These are phyloP conservation scores for Drosophila nannoptera DNA, from an alignment of 1,140 invertebrate species.

Conservation along the genomic window DNA sequence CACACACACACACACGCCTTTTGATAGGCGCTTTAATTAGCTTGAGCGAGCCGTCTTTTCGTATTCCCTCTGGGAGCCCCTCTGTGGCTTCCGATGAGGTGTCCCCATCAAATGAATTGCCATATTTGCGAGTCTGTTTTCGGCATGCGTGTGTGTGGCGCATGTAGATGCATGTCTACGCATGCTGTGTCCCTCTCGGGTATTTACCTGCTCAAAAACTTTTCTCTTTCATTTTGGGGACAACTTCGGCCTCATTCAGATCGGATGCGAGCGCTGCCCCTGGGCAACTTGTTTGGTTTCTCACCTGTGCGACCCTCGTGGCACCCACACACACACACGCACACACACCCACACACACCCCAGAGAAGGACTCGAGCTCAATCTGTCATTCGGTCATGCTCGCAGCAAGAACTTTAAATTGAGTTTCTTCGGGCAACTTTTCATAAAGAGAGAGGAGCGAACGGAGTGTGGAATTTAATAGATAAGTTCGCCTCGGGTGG, in stretches of 20 bases:
- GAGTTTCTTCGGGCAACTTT: constrained; percentile 46
- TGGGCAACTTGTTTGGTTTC: constrained; percentile 6
- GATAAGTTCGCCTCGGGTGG: constrained; percentile 44
- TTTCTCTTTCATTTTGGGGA: constrained; percentile 42
- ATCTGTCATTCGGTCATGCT: constrained; percentile 53
- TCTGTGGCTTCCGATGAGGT: constrained; percentile 33
- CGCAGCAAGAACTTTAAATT: constrained; percentile 61
- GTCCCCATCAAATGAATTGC: constrained; percentile 68
- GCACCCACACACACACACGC: constrained; percentile 6
- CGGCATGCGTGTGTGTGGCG: constrained; percentile 4
- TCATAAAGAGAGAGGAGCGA: constrained; percentile 10
- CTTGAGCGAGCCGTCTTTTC: constrained; percentile 55
- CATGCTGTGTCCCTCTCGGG: constrained; percentile 20
- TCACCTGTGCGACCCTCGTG: constrained; percentile 25
- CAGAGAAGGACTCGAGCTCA: constrained; percentile 29
- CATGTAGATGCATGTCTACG: constrained; percentile 18
- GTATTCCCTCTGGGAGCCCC: constrained; percentile 18
- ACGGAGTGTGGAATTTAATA: constrained; percentile 40
- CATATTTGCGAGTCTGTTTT: constrained; percentile 33
- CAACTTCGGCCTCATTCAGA: constrained; percentile 22
- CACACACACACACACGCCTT: constrained; percentile 23
- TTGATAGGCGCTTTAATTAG: constrained; percentile 63
- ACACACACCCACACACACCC: not conserved
- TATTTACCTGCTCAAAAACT: constrained; percentile 33
- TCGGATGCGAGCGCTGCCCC: constrained; percentile 13